These are phyloP conservation scores for Eublepharis macularius DNA, from an alignment of 2,113 vertebrate species.

Conservation along the genomic window DNA sequence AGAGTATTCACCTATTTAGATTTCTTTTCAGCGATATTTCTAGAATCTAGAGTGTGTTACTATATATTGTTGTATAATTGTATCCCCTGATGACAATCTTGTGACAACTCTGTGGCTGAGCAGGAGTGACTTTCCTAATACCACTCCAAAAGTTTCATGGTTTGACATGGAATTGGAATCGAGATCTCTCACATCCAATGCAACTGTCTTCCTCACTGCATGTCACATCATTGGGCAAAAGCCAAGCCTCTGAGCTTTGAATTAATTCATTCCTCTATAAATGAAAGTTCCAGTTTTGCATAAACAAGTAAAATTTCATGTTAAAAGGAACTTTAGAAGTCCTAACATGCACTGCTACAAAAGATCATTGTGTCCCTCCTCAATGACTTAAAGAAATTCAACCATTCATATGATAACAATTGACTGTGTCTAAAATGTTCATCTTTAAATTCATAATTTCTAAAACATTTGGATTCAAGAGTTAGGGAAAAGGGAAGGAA, in stretches of 20 bases:
- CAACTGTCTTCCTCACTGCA: neutral
- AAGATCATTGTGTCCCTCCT: constrained; percentile 6
- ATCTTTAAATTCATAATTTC: constrained; percentile 20
- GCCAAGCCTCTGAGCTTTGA: neutral
- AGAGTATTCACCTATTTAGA: neutral
- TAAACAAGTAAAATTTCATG: constrained; percentile 20
- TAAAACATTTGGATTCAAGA: constrained; percentile 3
- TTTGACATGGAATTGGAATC: neutral
- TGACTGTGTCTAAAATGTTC: neutral
- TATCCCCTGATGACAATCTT: neutral
- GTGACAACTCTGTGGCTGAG: neutral
- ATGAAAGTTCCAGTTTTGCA: neutral
- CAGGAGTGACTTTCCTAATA: neutral
- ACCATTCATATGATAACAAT: constrained; percentile 8
- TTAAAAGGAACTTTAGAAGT: neutral
- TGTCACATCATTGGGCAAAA: neutral
- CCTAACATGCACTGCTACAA: constrained; percentile 14
- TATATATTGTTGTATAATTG: neutral
- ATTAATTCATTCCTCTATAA: neutral
- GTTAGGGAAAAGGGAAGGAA: neutral
- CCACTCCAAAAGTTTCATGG: neutral
- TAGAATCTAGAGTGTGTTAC: neutral
- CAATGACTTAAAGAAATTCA: neutral
- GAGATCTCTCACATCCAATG: neutral
- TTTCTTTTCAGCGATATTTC: too few relatives aligned